These are phyloP conservation scores for Gouania willdenowi DNA, from an alignment of 2,797 vertebrate genomes.

Conservation along the genomic window DNA sequence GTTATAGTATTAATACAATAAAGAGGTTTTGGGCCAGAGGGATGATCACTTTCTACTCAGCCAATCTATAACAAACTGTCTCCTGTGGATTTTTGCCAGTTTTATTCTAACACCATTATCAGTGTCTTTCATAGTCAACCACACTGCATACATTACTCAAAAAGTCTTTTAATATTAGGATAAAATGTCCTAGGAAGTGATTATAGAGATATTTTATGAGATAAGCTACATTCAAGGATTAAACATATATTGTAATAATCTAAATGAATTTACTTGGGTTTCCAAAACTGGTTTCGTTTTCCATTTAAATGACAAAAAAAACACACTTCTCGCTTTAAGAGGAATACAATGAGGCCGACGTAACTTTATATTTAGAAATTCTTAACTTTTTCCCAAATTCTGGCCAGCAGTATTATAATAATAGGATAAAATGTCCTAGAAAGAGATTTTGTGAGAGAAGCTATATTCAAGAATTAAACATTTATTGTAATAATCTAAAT, in stretches of 20 bases:
- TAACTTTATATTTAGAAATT: too few species aligned
- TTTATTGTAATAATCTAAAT: too few species aligned
- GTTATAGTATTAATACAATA: conserved; percentile 80
- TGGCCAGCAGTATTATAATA: conserved; percentile 10
- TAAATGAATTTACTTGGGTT: too few species aligned
- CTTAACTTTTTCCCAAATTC: too few species aligned
- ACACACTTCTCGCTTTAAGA: too few species aligned
- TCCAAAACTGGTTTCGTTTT: too few species aligned
- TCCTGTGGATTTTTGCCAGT: conserved; percentile 29
- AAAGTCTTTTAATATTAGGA: conserved; percentile 6
- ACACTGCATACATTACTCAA: conserved; percentile 16
- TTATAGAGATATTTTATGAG: neutral
- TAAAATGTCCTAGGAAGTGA: neutral
- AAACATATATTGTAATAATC: too few species aligned
- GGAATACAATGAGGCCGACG: too few species aligned
- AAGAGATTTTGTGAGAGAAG: neutral
- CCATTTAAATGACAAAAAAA: too few species aligned
- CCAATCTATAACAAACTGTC: conserved; percentile 38
- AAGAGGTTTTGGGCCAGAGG: conserved; percentile 69
- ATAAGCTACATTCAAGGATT: neutral
- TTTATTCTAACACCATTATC: conserved; percentile 20
- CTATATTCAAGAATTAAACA: neutral
- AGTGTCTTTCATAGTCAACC: conserved; percentile 19
- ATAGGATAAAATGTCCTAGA: neutral
- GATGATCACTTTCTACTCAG: conserved; percentile 65